These are phyloP conservation scores for Drosophila flavopinicola DNA, from an alignment of 2,888 invertebrate genomes.

Conservation along the genomic window DNA sequence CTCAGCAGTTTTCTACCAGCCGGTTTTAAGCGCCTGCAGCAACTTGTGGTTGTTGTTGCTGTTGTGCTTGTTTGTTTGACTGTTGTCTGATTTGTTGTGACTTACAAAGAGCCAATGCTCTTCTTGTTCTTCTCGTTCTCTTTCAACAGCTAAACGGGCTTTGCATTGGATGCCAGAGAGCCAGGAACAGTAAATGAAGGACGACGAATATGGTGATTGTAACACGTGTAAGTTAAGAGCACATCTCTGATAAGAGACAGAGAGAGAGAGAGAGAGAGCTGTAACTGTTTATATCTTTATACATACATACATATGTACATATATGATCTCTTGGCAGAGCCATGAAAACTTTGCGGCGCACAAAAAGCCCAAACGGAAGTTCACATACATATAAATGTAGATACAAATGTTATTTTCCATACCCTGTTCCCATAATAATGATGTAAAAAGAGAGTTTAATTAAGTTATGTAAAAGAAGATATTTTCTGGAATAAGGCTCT, in stretches of 20 bases:
- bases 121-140: slow-evolving; percentile 17
- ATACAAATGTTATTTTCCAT: neutral
- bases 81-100: too few species aligned
- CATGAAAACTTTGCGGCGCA: slow-evolving; percentile 32
- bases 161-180: slow-evolving; percentile 58
- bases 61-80: slow-evolving; percentile 19
- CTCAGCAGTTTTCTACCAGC: slow-evolving; percentile 58
- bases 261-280: neutral
- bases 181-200: slow-evolving; percentile 84
- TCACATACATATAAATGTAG: slow-evolving; percentile 22
- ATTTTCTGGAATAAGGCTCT: neutral
- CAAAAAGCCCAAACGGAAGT: slow-evolving; percentile 40
- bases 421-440: slow-evolving; percentile 3
- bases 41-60: slow-evolving; percentile 46
- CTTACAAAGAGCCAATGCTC: slow-evolving; percentile 15
- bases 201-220: slow-evolving; percentile 90
- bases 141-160: slow-evolving; percentile 38
- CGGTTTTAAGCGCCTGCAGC: slow-evolving; percentile 72
- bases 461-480: slow-evolving; percentile 5
- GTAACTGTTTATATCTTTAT: too few species aligned
- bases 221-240: slow-evolving; percentile 88
- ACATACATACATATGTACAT: neutral
- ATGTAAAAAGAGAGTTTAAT: slow-evolving; percentile 1
- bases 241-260: slow-evolving; percentile 1
- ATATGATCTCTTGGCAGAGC: slow-evolving; percentile 2